Conservation (phyloP, 2,797 vertebrate genomes). For the Anguilla obscura region DNA sequence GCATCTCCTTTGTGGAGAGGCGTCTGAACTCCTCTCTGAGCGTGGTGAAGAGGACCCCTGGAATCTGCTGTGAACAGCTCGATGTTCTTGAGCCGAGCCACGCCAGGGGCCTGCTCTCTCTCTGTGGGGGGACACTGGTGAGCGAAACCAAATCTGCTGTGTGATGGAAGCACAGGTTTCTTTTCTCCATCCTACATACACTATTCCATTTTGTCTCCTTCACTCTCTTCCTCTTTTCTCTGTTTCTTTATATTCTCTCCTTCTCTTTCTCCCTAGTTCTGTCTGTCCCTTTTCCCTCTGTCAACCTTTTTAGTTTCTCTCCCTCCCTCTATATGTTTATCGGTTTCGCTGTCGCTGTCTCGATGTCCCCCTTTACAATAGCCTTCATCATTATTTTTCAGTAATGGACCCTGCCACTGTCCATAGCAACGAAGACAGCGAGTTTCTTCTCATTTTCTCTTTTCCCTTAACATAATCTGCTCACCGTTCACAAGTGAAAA, state of each 20-base stretch:
- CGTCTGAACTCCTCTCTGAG: slow-evolving; percentile 42
- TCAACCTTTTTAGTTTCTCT: not conserved
- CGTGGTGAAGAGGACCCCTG: slow-evolving; percentile 36
- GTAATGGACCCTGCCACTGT: not conserved
- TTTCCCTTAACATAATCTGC: not conserved
- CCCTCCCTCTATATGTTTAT: not conserved
- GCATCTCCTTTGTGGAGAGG: slow-evolving; percentile 38
- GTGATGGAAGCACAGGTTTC: not conserved
- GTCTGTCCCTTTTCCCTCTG: not conserved
- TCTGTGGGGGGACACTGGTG: slow-evolving; percentile 49
- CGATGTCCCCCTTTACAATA: not conserved
- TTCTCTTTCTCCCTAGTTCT: not conserved
- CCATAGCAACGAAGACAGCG: not conserved
- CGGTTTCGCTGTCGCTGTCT: not conserved
- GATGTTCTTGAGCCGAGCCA: slow-evolving; percentile 37
- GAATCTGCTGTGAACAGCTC: slow-evolving; percentile 43
- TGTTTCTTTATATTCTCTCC: not conserved
- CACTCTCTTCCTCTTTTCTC: not conserved
- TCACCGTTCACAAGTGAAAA: not conserved
- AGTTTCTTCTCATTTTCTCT: not conserved
- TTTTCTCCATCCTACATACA: not conserved
- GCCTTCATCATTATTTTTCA: not conserved
- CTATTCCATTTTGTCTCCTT: not conserved
- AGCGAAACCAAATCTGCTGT: not conserved
- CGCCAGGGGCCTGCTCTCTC: slow-evolving; percentile 39